These are phyloP conservation scores for Campylorhamphus procurvoides DNA, from an alignment of 2,113 vertebrate species.

Conservation along the genomic window DNA sequence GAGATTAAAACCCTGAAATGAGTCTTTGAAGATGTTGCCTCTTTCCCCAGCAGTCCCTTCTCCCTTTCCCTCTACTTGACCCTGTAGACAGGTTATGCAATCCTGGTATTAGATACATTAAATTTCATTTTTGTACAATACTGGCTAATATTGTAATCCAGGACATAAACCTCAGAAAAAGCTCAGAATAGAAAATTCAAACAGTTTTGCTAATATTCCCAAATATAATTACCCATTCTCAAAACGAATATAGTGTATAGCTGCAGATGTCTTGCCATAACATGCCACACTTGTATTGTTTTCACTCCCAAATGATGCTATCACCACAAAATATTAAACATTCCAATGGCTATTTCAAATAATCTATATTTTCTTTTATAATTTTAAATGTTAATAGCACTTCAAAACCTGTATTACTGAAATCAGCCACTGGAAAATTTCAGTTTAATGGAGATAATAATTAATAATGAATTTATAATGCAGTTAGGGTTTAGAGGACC, in stretches of 20 bases:
- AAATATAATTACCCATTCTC: neutral
- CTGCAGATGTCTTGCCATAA: neutral
- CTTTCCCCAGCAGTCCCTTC: neutral
- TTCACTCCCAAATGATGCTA: neutral
- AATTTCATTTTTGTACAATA: neutral
- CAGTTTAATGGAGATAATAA: neutral
- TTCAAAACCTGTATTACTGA: neutral
- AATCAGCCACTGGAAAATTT: neutral
- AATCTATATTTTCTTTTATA: neutral
- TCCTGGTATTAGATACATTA: neutral
- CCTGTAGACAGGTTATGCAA: neutral
- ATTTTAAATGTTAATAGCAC: neutral
- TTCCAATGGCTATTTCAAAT: neutral
- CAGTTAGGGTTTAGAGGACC: neutral
- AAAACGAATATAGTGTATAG: neutral
- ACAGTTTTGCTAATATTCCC: neutral
- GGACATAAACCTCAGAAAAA: neutral
- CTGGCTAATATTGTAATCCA: neutral
- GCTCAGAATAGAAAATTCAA: neutral
- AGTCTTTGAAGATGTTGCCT: neutral
- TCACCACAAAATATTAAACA: neutral
- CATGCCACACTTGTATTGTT: neutral
- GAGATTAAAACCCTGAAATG: neutral
- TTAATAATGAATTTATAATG: slow-evolving; percentile 18
- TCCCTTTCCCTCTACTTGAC: neutral